These are phyloP conservation scores for Hyaena hyaena DNA, from an alignment of 2,113 vertebrate species.

Conservation along the genomic window DNA sequence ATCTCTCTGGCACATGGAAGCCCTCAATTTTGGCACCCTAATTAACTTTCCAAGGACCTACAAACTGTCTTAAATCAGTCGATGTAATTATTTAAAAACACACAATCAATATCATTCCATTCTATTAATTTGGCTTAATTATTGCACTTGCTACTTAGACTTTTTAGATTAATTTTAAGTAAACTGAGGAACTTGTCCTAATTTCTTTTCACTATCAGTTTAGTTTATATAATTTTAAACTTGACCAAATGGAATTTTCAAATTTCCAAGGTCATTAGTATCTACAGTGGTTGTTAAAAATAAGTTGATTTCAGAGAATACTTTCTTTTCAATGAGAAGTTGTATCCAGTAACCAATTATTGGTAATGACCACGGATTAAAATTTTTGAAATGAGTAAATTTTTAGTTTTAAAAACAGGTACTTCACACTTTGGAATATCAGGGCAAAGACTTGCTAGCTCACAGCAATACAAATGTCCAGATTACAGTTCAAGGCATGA, in stretches of 20 bases:
- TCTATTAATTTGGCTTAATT: slow-evolving; percentile 17
- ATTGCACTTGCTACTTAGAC: not conserved
- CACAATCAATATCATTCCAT: not conserved
- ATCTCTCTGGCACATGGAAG: not conserved
- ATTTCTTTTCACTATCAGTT: not conserved
- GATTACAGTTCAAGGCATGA: slow-evolving; percentile 36
- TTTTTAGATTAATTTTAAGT: not conserved
- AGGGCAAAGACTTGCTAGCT: slow-evolving; percentile 26
- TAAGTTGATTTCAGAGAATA: not conserved
- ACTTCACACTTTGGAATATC: slow-evolving; percentile 47
- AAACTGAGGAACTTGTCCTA: slow-evolving; percentile 3
- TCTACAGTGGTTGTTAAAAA: slow-evolving; percentile 4
- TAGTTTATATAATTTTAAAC: not conserved
- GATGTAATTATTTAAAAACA: slow-evolving; percentile 37
- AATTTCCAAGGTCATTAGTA: not conserved
- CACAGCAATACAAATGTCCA: slow-evolving; percentile 41
- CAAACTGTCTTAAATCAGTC: slow-evolving; percentile 15
- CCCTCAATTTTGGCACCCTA: not conserved
- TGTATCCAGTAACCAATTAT: not conserved
- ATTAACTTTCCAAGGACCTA: slow-evolving; percentile 25
- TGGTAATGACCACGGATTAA: not conserved
- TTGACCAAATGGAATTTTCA: not conserved
- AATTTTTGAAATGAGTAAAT: not conserved
- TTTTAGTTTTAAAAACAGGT: not conserved
- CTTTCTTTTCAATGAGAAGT: not conserved